phyloP scores from a whole-genome alignment of 2,888 invertebrate genomes.

The Folsomia candida region DNA sequence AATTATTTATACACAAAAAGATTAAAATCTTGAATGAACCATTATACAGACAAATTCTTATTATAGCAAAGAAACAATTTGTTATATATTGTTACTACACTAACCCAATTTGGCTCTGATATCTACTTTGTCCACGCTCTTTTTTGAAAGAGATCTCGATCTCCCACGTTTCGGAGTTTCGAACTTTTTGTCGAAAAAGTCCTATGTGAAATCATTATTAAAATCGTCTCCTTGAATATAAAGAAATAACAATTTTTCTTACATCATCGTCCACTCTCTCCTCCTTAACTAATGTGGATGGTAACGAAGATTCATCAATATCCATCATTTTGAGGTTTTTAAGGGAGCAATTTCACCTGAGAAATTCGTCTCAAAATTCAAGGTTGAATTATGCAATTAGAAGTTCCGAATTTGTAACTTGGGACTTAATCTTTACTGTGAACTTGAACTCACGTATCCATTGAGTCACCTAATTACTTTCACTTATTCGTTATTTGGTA shows the following conservation, averaged over 20 bases:
- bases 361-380: not conserved
- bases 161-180: constrained; percentile 83
- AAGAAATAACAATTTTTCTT: not conserved
- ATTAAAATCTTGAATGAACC: not conserved
- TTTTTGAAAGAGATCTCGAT: constrained; percentile 69
- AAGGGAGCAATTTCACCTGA: not conserved
- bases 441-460: too few relatives aligned
- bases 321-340: constrained; percentile 37
- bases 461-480: too few relatives aligned
- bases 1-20: constrained; percentile 4
- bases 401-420: too few relatives aligned
- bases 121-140: constrained; percentile 83
- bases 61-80: not conserved
- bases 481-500: too few relatives aligned
- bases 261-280: constrained; percentile 48
- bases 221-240: not conserved
- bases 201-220: constrained; percentile 2
- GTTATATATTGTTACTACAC: constrained; percentile 38
- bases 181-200: constrained; percentile 54
- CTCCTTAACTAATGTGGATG: constrained; percentile 40
- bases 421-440: too few relatives aligned
- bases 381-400: too few relatives aligned
- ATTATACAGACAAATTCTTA: constrained; percentile 6
- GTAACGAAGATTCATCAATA: constrained; percentile 36
- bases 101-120: constrained; percentile 89